Evolutionary conservation across 2,797 vertebrate genomes (phyloP).

Genomic region (Cottoperca gobio): DNA sequence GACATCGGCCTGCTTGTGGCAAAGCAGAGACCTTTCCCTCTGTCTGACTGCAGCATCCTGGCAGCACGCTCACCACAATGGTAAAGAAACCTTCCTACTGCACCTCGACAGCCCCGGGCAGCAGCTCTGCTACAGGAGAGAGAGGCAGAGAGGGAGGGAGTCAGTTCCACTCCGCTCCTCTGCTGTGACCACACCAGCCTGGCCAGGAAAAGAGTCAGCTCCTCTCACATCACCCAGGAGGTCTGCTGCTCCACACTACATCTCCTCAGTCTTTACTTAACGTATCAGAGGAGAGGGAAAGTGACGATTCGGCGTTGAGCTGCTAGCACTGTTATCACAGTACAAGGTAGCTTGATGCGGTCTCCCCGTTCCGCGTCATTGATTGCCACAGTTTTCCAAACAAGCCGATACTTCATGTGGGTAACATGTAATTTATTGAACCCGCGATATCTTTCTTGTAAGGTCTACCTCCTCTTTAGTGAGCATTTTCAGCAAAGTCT

Average conservation of each 20-base stretch:
- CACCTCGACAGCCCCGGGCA: slow-evolving; percentile 71
- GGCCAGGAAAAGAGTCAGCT: slow-evolving; percentile 64
- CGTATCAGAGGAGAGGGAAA: slow-evolving; percentile 14
- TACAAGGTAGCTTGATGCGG: slow-evolving; percentile 35
- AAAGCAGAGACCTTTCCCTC: slow-evolving; percentile 58
- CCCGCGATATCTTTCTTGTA: slow-evolving; percentile 44
- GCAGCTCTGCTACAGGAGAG: slow-evolving; percentile 65
- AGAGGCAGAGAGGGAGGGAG: slow-evolving; percentile 38
- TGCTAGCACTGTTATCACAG: slow-evolving; percentile 21
- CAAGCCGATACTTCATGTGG: slow-evolving; percentile 36
- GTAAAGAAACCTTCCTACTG: slow-evolving; percentile 62
- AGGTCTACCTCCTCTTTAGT: slow-evolving; percentile 31
- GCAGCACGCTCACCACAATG: slow-evolving; percentile 52
- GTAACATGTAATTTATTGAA: slow-evolving; percentile 68
- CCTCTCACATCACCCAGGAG: slow-evolving; percentile 69
- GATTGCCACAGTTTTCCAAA: slow-evolving; percentile 57
- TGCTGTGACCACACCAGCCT: slow-evolving; percentile 59
- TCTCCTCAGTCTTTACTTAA: slow-evolving; percentile 50
- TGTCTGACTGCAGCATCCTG: slow-evolving; percentile 70
- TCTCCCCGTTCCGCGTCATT: slow-evolving; percentile 40
- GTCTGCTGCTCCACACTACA: slow-evolving; percentile 38
- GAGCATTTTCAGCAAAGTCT: slow-evolving; percentile 73
- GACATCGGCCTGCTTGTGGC: slow-evolving; percentile 70
- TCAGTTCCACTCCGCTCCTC: slow-evolving; percentile 55
- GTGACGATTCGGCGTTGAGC: slow-evolving; percentile 13